Evolutionary conservation across 2,113 vertebrate species (phyloP), one percentile per base, ranked within the genome.

Genomic region (Xyrauchen texanus): DNA sequence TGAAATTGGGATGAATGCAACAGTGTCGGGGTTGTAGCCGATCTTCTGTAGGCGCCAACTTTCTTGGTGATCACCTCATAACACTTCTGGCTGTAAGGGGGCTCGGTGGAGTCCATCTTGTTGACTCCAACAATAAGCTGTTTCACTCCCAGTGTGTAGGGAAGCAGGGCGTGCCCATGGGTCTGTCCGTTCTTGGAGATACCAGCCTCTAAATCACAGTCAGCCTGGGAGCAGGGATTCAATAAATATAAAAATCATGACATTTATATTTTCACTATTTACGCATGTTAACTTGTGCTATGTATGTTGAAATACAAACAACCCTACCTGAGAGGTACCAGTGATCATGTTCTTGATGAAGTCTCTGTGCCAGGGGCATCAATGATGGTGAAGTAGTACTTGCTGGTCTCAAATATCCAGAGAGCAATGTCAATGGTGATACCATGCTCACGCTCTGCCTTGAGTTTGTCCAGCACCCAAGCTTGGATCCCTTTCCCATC

Each of bases 321-420:
- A 10, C 16, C 44, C 72, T 86, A 92, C 92, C 92, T 94, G 92
- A 34, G 92, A 92, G 8, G 93, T 94, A n/a, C 94, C 93, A 67
- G 92, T 93, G 91, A 95, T 94, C 94, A 93, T 93, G 90, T 95
- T 95, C 91, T 95, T 95, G 91, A 95, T 95, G 88, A 95, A 95
- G 70, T 95, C 93, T 53, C 91, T 89, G 89, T 94, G 81, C 93
- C 92, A 4, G 93, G 93, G 57, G 93, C 92, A 78, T 94, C 91
- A 13, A 93, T 94, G 86, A 94, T 93, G 78, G 93, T 95, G 86
- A 95, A 91, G 21, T 92, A 94, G 87, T 92, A 93, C 80, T 88
- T 94, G 76, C 44, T 15, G 70, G 93, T 94, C 88, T 94, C 90
- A 10, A 95, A 94, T 85, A 94, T 95, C 94, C 94, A 94, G 53